Evolutionary conservation across 1,140 invertebrate genomes (phyloP), one percentile per base, ranked within the genome.

Genomic region (Trichomalopsis sarcophagae): DNA sequence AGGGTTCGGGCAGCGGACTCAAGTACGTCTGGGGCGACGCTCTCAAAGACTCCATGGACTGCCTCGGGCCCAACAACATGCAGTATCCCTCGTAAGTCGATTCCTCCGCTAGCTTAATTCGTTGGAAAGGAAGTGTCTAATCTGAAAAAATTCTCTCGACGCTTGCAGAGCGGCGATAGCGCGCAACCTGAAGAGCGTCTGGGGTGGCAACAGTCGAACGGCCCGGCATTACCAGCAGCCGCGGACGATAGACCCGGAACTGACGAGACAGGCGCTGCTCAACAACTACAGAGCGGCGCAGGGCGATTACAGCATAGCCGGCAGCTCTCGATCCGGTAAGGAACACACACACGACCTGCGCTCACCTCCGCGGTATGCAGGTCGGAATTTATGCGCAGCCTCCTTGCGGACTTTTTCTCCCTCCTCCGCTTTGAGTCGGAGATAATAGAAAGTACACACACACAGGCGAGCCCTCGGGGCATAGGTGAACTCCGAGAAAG

Each of bases 21-120:
- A 97, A 97, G 91, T 97, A 97, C 90, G 93, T 97, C 10, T 97
- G 96, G 95, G 97, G 97, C 10, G 96, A 98, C 91, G 97, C 97
- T 2, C 92, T 98, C 27, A 95, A 94, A 81, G 96, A 97, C 90
- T 94, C 95, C 14, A 91, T 93, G 5, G 95, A 97, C 87, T 97
- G 97, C 89, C 89, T 96, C 68, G 97, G 97, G 33, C 97, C 97
- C 1, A 96, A 97, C 90, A 95, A 97, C 87, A 91, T 94, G 84
- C 95, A 96, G 71, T 98, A 98, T 94, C 97, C 97, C 44, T 95
- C 95, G 97, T 97, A 94, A 95, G 94, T 94, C n/a, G 27, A 27
- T n/a, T 23, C n/a, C 33, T 6, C 4, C 33, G 33, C 33, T 27
- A 1, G 27, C 33, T 36, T 6, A 0, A 4, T 36, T 36, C 0